Evolutionary conservation across 1,140 invertebrate genomes (phyloP).

Genomic region (Leptopilina boulardi): DNA sequence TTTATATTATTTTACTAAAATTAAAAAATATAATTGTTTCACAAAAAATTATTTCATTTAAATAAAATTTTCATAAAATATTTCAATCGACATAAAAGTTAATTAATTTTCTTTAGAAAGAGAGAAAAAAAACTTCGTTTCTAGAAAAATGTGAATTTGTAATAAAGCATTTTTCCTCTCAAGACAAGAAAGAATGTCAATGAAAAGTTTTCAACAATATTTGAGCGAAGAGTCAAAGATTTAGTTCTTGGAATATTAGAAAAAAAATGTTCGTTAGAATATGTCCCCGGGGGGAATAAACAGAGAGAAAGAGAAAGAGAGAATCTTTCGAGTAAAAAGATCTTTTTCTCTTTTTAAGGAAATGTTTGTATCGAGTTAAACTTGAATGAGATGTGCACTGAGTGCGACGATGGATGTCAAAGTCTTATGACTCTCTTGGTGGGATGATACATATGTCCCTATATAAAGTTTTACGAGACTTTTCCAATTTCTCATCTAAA

Average conservation of each 20-base stretch:
- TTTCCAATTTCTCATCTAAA: not conserved
- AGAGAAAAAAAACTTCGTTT: not conserved
- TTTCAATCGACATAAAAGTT: no score
- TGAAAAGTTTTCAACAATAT: not conserved
- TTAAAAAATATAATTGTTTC: no score
- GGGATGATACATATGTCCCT: not conserved
- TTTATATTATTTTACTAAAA: no score
- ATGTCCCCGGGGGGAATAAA: not conserved
- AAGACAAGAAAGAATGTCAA: not conserved
- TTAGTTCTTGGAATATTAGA: not conserved
- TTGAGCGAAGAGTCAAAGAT: not conserved
- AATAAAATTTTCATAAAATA: no score
- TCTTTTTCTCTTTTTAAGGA: not conserved
- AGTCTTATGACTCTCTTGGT: constrained; percentile 16
- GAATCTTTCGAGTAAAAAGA: not conserved
- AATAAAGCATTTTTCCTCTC: not conserved
- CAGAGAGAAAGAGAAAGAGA: no score
- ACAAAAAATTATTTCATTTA: no score
- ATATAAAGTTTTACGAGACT: constrained; percentile 17
- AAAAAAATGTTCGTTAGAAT: not conserved
- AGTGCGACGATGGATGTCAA: not conserved
- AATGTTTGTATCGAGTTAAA: constrained; percentile 17
- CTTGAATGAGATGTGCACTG: not conserved
- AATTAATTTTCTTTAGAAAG: not conserved
- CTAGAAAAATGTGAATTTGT: not conserved